These are phyloP conservation scores for Drosophila buzzatii DNA, from an alignment of 2,888 invertebrate genomes.

Conservation along the genomic window DNA sequence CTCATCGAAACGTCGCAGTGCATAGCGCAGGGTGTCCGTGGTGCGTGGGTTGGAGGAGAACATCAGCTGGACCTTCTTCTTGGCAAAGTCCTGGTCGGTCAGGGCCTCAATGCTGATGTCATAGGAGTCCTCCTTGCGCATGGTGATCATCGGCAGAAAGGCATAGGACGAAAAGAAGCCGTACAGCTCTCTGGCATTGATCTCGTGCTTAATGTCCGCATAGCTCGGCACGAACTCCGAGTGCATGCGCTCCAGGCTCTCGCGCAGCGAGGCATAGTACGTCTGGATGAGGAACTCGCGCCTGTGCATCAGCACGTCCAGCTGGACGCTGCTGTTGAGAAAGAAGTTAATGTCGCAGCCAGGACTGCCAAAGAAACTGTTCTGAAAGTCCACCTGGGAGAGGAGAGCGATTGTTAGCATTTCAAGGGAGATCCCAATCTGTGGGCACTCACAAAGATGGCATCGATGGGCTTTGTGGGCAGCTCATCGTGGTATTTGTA, in stretches of 20 bases:
- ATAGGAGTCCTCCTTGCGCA: conserved; percentile 83
- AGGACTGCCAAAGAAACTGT: conserved; percentile 84
- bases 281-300: conserved; percentile 80
- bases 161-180: conserved; percentile 84
- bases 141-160: conserved; percentile 84
- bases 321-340: conserved; percentile 83
- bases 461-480: conserved; percentile 83
- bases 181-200: conserved; percentile 78
- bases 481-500: conserved; percentile 85
- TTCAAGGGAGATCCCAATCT: too few relatives aligned
- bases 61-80: conserved; percentile 82
- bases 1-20: conserved; percentile 81
- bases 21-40: conserved; percentile 78
- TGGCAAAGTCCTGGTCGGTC: conserved; percentile 79
- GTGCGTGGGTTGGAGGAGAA: conserved; percentile 84
- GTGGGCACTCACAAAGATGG: conserved; percentile 83
- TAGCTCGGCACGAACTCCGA: conserved; percentile 74
- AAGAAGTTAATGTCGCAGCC: conserved; percentile 85
- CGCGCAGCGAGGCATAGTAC: conserved; percentile 79
- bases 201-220: conserved; percentile 78
- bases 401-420: too few relatives aligned
- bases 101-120: conserved; percentile 83
- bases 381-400: conserved; percentile 82
- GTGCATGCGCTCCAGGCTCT: conserved; percentile 75
- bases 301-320: conserved; percentile 79